Conservation (phyloP, 2,888 invertebrate species). For the Platerodrilus igneus region DNA sequence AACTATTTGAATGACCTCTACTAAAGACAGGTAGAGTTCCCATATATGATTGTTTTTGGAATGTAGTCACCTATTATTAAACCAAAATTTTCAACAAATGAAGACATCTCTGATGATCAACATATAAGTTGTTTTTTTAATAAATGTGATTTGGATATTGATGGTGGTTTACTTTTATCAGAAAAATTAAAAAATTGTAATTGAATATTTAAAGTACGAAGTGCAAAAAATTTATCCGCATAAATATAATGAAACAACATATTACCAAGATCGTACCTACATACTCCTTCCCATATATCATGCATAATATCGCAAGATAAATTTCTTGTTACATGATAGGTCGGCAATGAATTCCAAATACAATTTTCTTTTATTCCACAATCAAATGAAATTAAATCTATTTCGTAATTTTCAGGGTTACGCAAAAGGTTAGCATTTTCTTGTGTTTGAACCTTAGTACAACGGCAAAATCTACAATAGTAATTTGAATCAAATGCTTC, state of each 20-base stretch:
- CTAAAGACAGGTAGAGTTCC: conserved; percentile 5
- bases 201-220: conserved; percentile 18
- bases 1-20: conserved; percentile 1
- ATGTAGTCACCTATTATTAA: conserved; percentile 25
- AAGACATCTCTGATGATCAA: conserved; percentile 26
- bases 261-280: conserved; percentile 9
- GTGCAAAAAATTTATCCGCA: conserved; percentile 14
- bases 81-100: conserved; percentile 21
- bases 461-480: conserved; percentile 4
- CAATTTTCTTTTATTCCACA: conserved; percentile 25
- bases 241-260: conserved; percentile 17
- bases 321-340: conserved; percentile 30
- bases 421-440: background rate
- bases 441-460: background rate
- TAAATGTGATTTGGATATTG: conserved; percentile 11
- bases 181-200: conserved; percentile 21
- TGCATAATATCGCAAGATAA: conserved; percentile 30
- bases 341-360: conserved; percentile 25
- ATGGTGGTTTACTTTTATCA: conserved; percentile 19
- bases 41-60: conserved; percentile 6
- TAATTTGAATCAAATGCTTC: conserved; percentile 1
- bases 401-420: background rate
- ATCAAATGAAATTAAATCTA: conserved; percentile 17
- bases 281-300: conserved; percentile 30
- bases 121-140: conserved; percentile 21